phyloP scores from a whole-genome alignment of 2,113 vertebrate genomes.

The Bambusicola thoracicus region DNA sequence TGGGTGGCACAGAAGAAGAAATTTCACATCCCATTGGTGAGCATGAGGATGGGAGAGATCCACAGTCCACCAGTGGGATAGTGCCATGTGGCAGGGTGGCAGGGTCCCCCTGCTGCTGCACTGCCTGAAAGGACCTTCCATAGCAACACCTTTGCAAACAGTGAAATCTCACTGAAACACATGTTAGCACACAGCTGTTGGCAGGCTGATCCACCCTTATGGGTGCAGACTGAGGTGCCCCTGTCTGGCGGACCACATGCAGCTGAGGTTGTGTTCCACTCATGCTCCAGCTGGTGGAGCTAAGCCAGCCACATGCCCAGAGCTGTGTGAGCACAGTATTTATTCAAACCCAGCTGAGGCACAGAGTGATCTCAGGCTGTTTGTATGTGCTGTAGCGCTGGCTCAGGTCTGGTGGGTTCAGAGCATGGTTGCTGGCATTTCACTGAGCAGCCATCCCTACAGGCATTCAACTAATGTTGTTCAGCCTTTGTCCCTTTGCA shows the following conservation, averaged over 20 bases:
- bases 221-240: background rate
- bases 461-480: background rate
- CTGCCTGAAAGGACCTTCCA: background rate
- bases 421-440: background rate
- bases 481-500: background rate
- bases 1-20: background rate
- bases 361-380: background rate
- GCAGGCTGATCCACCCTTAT: background rate
- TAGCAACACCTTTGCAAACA: background rate
- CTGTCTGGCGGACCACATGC: background rate
- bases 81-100: background rate
- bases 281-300: background rate
- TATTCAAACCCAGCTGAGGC: background rate
- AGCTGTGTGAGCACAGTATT: background rate
- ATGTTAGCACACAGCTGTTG: background rate
- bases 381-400: background rate
- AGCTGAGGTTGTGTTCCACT: background rate
- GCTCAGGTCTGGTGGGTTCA: accelerated
- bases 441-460: background rate
- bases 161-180: background rate
- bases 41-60: background rate
- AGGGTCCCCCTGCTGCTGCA: background rate
- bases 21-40: background rate
- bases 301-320: background rate
- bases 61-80: background rate